phyloP scores from a whole-genome alignment of 2,113 vertebrate species.

The Cololabis saira region DNA sequence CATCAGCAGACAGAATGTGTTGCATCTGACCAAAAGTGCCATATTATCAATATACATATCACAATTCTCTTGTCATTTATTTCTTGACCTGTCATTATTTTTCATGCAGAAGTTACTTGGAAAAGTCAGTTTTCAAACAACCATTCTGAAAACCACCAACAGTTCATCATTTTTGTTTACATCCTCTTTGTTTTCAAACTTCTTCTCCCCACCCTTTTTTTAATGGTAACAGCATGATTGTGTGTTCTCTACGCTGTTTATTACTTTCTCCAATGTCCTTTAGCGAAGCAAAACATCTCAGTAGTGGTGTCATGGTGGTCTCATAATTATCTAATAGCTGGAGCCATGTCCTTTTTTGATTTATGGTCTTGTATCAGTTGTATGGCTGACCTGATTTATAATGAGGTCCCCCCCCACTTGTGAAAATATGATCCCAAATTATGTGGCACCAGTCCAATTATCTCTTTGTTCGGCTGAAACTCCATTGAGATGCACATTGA shows the following conservation, averaged over 20 bases:
- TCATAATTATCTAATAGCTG: conserved; percentile 87
- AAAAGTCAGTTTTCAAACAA: conserved; percentile 8
- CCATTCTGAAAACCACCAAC: neutral
- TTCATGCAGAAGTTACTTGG: neutral
- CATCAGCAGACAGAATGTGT: conserved; percentile 8
- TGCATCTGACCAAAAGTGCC: conserved; percentile 5
- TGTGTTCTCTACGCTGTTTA: conserved; percentile 47
- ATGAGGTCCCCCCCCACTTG: conserved; percentile 81
- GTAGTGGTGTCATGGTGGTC: conserved; percentile 70
- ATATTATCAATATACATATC: neutral
- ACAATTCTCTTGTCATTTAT: conserved; percentile 9
- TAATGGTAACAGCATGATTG: conserved; percentile 46
- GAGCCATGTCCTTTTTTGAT: conserved; percentile 81
- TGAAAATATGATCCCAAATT: conserved; percentile 84
- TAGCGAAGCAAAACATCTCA: conserved; percentile 57
- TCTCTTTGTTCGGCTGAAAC: conserved; percentile 75
- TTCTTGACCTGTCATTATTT: conserved; percentile 4
- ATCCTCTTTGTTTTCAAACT: conserved; percentile 30
- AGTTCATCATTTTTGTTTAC: neutral
- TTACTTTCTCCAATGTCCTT: conserved; percentile 41
- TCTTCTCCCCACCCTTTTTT: conserved; percentile 6
- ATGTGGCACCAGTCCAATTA: conserved; percentile 83
- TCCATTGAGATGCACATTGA: conserved; percentile 70
- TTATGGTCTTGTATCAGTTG: conserved; percentile 82
- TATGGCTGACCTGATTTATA: conserved; percentile 83